phyloP scores from a whole-genome alignment of 2,113 vertebrate species.

The Leptobrachium ailaonicum region DNA sequence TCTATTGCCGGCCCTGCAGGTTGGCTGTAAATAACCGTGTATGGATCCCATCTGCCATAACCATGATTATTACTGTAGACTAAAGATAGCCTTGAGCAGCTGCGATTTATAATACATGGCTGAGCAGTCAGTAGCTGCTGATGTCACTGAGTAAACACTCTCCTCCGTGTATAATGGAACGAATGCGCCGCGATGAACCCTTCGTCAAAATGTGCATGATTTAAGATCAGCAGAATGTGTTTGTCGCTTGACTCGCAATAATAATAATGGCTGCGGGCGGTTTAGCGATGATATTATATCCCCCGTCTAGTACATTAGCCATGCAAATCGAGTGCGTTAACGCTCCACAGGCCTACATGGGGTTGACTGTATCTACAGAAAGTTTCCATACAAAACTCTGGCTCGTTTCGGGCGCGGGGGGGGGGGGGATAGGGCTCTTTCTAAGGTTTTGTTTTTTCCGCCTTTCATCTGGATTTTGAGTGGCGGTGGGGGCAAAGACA shows the following conservation, averaged over 20 bases:
- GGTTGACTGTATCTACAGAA: background rate
- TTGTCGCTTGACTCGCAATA: background rate
- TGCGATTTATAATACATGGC: conserved; percentile 18
- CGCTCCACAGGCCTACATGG: background rate
- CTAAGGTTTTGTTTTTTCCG: too few species aligned
- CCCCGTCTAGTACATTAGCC: conserved; percentile 6
- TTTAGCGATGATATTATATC: background rate
- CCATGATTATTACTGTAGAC: conserved; percentile 3
- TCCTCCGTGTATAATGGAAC: background rate
- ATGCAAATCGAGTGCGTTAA: conserved; percentile 17
- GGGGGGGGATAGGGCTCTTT: too few species aligned
- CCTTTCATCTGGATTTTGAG: too few species aligned
- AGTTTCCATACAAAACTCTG: background rate
- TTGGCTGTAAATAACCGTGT: conserved; percentile 22
- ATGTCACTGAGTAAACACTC: conserved; percentile 25
- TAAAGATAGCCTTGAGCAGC: conserved; percentile 17
- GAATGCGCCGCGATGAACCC: background rate
- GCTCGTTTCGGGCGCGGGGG: too few species aligned
- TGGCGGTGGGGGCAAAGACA: too few species aligned
- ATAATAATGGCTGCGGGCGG: too few species aligned
- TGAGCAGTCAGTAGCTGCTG: background rate
- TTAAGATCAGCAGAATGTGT: conserved; percentile 14
- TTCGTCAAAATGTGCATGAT: conserved; percentile 24
- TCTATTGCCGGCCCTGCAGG: conserved; percentile 1
- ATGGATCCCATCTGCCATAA: conserved; percentile 22